A percentile compares a stretch with the other conserved stretches of the same genome.
Conservation (phyloP, 2,888 invertebrate genomes). For the Strigamia crassipes region DNA sequence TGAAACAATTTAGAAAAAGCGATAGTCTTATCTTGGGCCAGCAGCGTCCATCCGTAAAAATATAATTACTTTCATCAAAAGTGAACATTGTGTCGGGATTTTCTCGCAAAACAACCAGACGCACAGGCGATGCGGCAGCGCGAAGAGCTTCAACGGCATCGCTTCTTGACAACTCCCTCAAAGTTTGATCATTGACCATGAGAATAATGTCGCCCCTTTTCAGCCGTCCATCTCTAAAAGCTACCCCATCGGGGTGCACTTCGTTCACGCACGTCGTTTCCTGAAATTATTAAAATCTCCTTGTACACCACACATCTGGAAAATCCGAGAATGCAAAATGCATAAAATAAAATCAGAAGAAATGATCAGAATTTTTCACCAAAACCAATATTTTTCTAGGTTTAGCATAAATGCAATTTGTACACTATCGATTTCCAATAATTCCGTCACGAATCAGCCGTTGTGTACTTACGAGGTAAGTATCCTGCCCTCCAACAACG, state of each 20-base stretch:
- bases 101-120: constrained; percentile 54
- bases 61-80: constrained; percentile 53
- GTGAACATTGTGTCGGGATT: constrained; percentile 55
- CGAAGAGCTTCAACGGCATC: constrained; percentile 53
- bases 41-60: neutral
- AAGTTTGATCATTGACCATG: constrained; percentile 54
- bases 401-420: neutral
- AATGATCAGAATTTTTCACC: neutral
- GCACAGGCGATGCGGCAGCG: constrained; percentile 54
- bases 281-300: constrained; percentile 45
- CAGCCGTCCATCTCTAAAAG: constrained; percentile 54
- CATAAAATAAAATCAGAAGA: neutral
- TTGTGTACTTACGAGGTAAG: constrained; percentile 53
- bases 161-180: constrained; percentile 52
- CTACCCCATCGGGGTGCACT: constrained; percentile 53
- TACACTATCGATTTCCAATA: neutral
- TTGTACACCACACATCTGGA: neutral
- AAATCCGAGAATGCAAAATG: constrained; percentile 20
- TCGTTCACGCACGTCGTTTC: constrained; percentile 53
- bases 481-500: constrained; percentile 54
- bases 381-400: neutral
- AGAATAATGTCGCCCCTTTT: constrained; percentile 54
- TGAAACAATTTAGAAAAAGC: constrained; percentile 47
- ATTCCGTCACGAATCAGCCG: no score
- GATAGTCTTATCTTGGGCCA: neutral